Conservation (phyloP, 1,140 invertebrate species). For the Platyura marginata region DNA sequence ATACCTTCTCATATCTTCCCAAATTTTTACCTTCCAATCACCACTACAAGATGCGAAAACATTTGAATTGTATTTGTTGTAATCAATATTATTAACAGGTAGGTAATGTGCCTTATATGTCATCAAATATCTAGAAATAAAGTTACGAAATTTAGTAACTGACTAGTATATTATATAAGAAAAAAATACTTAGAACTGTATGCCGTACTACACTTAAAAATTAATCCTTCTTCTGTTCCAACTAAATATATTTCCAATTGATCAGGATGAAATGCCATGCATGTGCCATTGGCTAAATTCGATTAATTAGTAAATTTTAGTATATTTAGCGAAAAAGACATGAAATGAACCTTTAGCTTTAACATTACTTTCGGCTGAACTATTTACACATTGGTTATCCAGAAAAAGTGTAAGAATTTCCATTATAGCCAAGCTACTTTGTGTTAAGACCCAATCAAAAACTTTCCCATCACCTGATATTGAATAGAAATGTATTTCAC, state of each 20-base stretch:
- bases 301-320: too few relatives aligned
- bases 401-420: slow-evolving; percentile 51
- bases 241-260: slow-evolving; percentile 66
- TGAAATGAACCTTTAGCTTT: slow-evolving; percentile 45
- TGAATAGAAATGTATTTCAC: slow-evolving; percentile 74
- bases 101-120: slow-evolving; percentile 73
- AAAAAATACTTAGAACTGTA: slow-evolving; percentile 50
- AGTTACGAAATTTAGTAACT: too few relatives aligned
- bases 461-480: slow-evolving; percentile 70
- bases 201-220: slow-evolving; percentile 76
- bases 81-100: slow-evolving; percentile 72
- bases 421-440: slow-evolving; percentile 54
- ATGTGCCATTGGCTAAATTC: slow-evolving; percentile 65
- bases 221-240: slow-evolving; percentile 80
- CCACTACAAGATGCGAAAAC: slow-evolving; percentile 81
- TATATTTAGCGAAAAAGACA: too few relatives aligned
- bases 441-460: slow-evolving; percentile 73
- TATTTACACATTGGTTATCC: slow-evolving; percentile 40
- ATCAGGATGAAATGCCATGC: slow-evolving; percentile 70
- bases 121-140: slow-evolving; percentile 43
- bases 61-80: slow-evolving; percentile 69
- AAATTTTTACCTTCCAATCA: slow-evolving; percentile 89
- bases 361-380: slow-evolving; percentile 53
- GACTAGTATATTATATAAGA: too few relatives aligned
- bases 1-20: slow-evolving; percentile 66